Evolutionary conservation across 2,797 vertebrate species (phyloP).

Genomic region (Rhinichthys osculus): DNA sequence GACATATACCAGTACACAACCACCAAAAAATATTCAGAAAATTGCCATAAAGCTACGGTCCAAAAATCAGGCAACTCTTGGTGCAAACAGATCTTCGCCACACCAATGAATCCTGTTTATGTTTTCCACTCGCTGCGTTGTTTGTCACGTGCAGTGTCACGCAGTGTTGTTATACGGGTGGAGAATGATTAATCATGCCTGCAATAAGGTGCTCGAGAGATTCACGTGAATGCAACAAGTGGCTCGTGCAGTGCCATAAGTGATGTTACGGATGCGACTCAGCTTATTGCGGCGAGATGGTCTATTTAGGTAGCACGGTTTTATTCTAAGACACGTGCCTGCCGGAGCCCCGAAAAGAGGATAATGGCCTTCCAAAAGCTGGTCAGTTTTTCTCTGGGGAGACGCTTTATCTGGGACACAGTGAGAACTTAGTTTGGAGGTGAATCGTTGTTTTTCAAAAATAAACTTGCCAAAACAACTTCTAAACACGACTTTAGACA

Average conservation of each 20-base stretch:
- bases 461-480: not conserved
- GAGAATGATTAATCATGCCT: slow-evolving; percentile 34
- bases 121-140: not conserved
- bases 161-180: slow-evolving; percentile 17
- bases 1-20: not conserved
- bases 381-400: slow-evolving; percentile 24
- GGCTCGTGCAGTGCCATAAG: not conserved
- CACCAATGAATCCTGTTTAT: not conserved
- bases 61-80: slow-evolving; percentile 17
- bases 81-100: not conserved
- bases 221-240: slow-evolving; percentile 19
- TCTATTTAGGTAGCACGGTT: slow-evolving; percentile 34
- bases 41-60: not conserved
- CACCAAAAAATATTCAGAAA: not conserved
- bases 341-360: slow-evolving; percentile 35
- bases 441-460: slow-evolving; percentile 10
- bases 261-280: not conserved
- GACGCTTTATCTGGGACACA: slow-evolving; percentile 49
- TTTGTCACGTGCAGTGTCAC: slow-evolving; percentile 43
- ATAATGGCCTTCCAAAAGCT: slow-evolving; percentile 31
- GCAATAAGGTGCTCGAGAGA: not conserved
- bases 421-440: slow-evolving; percentile 9
- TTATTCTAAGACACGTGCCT: slow-evolving; percentile 42
- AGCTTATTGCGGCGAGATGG: slow-evolving; percentile 9
- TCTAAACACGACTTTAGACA: not conserved